phyloP scores from a whole-genome alignment of 2,113 vertebrate species.

The Rhizomys pruinosus region DNA sequence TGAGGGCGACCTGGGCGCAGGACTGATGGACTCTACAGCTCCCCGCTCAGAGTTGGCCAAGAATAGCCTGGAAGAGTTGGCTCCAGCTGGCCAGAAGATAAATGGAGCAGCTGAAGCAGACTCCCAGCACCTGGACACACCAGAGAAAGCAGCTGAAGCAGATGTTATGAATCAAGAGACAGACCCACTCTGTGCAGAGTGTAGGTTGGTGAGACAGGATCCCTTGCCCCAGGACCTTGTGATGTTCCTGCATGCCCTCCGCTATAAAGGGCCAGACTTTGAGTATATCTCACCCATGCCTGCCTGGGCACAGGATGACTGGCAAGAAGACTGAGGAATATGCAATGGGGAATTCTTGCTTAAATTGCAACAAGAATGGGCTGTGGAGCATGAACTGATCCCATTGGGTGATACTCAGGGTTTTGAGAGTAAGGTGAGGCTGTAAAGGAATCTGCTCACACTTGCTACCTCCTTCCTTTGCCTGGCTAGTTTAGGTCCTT shows the following conservation, averaged over 20 bases:
- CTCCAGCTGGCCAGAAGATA: background rate
- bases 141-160: background rate
- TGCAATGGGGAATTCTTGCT: accelerated
- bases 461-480: too few species aligned
- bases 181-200: conserved; percentile 94
- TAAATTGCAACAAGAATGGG: background rate
- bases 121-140: conserved; percentile 21
- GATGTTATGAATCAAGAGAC: conserved; percentile 69
- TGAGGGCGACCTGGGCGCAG: conserved; percentile 83
- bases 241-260: conserved; percentile 96
- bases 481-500: too few species aligned
- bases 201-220: conserved; percentile 89
- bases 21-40: background rate
- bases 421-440: conserved; percentile 15
- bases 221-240: conserved; percentile 94
- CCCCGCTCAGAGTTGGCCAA: background rate
- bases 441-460: too few species aligned
- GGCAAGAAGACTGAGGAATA: conserved; percentile 84
- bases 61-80: background rate
- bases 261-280: conserved; percentile 95
- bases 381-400: background rate
- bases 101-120: conserved; percentile 42
- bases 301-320: conserved; percentile 95
- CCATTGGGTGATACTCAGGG: background rate
- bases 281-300: conserved; percentile 94